These are phyloP conservation scores for Pegoplata infirma DNA, from an alignment of 2,888 invertebrate genomes.

Conservation along the genomic window DNA sequence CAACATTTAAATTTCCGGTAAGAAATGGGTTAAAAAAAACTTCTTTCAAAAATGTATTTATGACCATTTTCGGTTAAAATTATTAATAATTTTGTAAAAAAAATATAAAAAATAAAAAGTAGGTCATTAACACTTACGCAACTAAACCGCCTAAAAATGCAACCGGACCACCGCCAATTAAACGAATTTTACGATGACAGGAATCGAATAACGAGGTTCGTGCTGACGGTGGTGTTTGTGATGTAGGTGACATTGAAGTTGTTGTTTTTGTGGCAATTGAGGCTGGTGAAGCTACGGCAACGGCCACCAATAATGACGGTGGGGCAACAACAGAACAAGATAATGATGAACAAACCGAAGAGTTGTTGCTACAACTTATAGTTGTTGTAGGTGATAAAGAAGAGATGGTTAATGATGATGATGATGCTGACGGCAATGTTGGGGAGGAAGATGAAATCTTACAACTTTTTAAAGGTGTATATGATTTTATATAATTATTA, in stretches of 20 bases:
- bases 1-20: too few species aligned
- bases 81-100: too few species aligned
- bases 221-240: conserved; percentile 78
- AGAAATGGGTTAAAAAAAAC: too few species aligned
- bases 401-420: not conserved
- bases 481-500: conserved; percentile 57
- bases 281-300: conserved; percentile 54
- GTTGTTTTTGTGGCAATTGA: conserved; percentile 57
- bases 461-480: conserved; percentile 51
- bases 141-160: conserved; percentile 85
- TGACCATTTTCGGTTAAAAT: too few species aligned
- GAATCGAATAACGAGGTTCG: conserved; percentile 84
- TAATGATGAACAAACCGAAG: too few species aligned
- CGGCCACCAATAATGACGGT: conserved; percentile 51
- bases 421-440: conserved; percentile 51
- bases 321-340: conserved; percentile 51
- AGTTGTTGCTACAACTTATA: conserved; percentile 28
- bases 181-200: conserved; percentile 85
- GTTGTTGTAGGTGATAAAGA: conserved; percentile 17
- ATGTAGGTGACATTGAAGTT: conserved; percentile 73
- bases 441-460: conserved; percentile 15
- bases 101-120: conserved; percentile 31
- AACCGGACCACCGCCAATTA: conserved; percentile 84
- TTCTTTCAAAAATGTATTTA: too few species aligned
- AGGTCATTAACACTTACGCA: conserved; percentile 81